Evolutionary conservation across 2,113 vertebrate species (phyloP).

Genomic region (Irena cyanogastra): DNA sequence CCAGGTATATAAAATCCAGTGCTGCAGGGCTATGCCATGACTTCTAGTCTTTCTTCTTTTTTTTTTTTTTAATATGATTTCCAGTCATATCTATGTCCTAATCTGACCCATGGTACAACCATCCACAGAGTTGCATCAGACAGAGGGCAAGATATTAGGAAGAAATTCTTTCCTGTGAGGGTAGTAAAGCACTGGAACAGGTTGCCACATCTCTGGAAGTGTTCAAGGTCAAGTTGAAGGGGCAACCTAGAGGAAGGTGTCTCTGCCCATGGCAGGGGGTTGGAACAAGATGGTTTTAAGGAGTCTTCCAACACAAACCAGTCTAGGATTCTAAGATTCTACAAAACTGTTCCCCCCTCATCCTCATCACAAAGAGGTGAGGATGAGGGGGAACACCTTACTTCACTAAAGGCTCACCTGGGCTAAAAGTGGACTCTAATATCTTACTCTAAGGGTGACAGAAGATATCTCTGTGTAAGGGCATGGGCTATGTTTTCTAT

Average conservation of each 20-base stretch:
- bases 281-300: not conserved
- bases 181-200: not conserved
- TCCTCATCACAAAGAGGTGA: rapidly evolving
- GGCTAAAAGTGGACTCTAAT: not conserved
- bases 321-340: not conserved
- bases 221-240: not conserved
- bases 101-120: not conserved
- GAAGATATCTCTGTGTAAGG: not conserved
- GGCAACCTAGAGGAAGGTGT: not conserved
- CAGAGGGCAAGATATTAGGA: not conserved
- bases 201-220: not conserved
- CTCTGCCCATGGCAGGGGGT: not conserved
- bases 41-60: not conserved
- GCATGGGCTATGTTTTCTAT: not conserved
- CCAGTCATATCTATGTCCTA: not conserved
- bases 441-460: not conserved
- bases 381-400: not conserved
- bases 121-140: not conserved
- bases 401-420: not conserved
- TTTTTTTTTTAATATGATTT: not conserved
- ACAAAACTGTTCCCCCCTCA: too few relatives aligned
- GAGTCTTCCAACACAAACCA: not conserved
- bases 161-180: not conserved
- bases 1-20: not conserved
- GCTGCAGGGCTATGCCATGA: not conserved